Evolutionary conservation across 2,797 vertebrate genomes (phyloP).

Genomic region (Sebastes variabilis): DNA sequence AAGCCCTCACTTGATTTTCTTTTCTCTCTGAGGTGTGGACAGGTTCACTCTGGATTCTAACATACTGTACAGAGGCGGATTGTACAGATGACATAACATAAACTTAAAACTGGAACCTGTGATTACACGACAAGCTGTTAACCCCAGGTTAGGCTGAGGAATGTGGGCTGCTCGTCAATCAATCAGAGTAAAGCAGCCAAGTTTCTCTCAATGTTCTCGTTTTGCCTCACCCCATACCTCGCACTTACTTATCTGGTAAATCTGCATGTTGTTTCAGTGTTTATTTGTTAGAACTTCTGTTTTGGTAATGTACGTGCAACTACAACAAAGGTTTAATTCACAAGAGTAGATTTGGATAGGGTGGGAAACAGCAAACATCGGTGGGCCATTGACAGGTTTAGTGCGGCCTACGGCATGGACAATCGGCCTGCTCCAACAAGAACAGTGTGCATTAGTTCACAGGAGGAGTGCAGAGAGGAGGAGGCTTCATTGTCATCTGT

Average conservation of each 20-base stretch:
- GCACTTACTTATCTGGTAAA: neutral
- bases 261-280: neutral
- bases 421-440: neutral
- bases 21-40: conserved; percentile 24
- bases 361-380: neutral
- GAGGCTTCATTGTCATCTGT: neutral
- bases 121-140: neutral
- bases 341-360: neutral
- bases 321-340: neutral
- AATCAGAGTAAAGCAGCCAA: neutral
- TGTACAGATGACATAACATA: conserved; percentile 22
- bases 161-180: conserved; percentile 15
- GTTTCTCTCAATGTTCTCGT: neutral
- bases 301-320: neutral
- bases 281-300: neutral
- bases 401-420: neutral
- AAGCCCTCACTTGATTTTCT: neutral
- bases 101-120: conserved; percentile 2
- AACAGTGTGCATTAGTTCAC: neutral
- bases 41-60: neutral
- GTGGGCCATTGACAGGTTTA: neutral
- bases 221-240: conserved; percentile 1
- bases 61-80: neutral
- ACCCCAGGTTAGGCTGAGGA: neutral
- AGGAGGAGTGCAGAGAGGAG: neutral